A percentile compares a stretch with the other conserved stretches of the same genome.
phyloP scores from a whole-genome alignment of 2,797 vertebrate genomes.

The Melanotaenia nigrans region DNA sequence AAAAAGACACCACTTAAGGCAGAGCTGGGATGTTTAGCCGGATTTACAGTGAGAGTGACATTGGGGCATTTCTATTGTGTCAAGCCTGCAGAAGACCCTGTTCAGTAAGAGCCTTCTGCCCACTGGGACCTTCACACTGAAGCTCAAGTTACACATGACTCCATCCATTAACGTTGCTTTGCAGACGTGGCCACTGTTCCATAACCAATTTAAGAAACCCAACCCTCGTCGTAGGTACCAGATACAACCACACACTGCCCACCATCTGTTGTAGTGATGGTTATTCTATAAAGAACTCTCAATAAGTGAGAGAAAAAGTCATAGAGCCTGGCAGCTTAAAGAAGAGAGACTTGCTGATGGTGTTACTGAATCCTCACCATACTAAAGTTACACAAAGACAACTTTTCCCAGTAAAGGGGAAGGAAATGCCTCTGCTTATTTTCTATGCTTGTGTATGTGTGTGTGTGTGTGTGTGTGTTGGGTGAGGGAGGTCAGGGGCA shows the following conservation, averaged over 20 bases:
- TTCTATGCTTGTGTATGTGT: slow-evolving; percentile 20
- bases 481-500: slow-evolving; percentile 4
- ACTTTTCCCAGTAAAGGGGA: slow-evolving; percentile 63
- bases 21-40: slow-evolving; percentile 4
- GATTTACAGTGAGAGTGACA: slow-evolving; percentile 39
- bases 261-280: slow-evolving; percentile 64
- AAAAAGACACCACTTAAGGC: slow-evolving; percentile 47
- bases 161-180: slow-evolving; percentile 70
- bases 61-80: slow-evolving; percentile 16
- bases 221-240: slow-evolving; percentile 43
- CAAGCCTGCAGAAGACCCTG: slow-evolving; percentile 13
- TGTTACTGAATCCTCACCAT: slow-evolving; percentile 23
- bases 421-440: slow-evolving; percentile 76
- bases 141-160: slow-evolving; percentile 68
- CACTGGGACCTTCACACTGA: slow-evolving; percentile 48
- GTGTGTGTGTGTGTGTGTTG: neutral
- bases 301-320: slow-evolving; percentile 6
- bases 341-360: slow-evolving; percentile 26
- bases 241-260: slow-evolving; percentile 24
- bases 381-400: slow-evolving; percentile 56
- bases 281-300: slow-evolving; percentile 19
- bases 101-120: slow-evolving; percentile 34
- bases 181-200: slow-evolving; percentile 64
- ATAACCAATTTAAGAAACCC: slow-evolving; percentile 67
- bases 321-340: slow-evolving; percentile 17